A percentile compares a stretch with the other conserved stretches of the same genome.
Evolutionary conservation across 2,797 vertebrate species (phyloP).

Genomic region (Gila robusta): DNA sequence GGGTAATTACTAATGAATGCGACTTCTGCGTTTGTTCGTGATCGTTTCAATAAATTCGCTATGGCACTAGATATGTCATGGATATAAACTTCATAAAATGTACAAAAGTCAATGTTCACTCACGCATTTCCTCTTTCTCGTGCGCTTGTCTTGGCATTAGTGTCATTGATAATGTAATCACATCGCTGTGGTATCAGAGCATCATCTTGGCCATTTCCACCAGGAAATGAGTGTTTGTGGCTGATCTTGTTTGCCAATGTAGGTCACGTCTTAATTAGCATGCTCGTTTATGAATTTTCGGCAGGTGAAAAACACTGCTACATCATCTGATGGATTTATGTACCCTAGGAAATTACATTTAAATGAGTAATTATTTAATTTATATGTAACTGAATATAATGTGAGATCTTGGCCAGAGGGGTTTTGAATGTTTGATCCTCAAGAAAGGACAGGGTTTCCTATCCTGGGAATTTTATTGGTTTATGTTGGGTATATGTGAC

Average conservation of each 20-base stretch:
- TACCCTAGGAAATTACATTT: conserved; percentile 6
- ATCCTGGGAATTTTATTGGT: neutral
- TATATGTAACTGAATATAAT: neutral
- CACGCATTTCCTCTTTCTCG: neutral
- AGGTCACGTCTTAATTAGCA: conserved; percentile 53
- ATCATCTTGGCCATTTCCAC: conserved; percentile 60
- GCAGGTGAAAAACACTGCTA: conserved; percentile 27
- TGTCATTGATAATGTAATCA: conserved; percentile 67
- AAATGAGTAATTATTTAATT: conserved; percentile 19
- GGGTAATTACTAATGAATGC: conserved; percentile 18
- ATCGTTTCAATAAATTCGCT: conserved; percentile 35
- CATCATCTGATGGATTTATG: conserved; percentile 17
- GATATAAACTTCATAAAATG: neutral
- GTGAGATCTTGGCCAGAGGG: neutral
- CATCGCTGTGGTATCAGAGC: conserved; percentile 64
- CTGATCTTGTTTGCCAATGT: conserved; percentile 69
- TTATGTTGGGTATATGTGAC: neutral
- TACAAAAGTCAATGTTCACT: neutral
- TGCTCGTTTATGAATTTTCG: conserved; percentile 40
- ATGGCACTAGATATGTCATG: neutral
- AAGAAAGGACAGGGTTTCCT: neutral
- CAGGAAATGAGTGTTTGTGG: conserved; percentile 73
- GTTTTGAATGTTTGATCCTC: neutral
- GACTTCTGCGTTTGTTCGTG: neutral
- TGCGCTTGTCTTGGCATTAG: neutral